Base-by-base conservation (phyloP, 2,113 vertebrate genomes). In the Ailuropoda melanoleuca region DNA sequence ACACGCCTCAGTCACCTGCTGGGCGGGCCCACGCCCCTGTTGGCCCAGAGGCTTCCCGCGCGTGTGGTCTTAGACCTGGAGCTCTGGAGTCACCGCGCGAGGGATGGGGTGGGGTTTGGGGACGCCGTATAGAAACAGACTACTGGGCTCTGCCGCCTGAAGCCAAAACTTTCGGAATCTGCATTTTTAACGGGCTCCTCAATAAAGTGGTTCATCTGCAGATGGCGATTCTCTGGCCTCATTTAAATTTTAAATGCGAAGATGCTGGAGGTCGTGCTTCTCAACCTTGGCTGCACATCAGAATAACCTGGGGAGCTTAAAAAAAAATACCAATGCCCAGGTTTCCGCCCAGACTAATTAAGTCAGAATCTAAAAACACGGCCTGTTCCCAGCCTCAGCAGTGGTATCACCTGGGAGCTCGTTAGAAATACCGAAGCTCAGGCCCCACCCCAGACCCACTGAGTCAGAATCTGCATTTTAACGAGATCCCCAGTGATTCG, bases 161-260 rank as follows among this genome's bases (percentile, higher is more conserved):
- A 62, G 58, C 50, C 93, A 37, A 46, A 77, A 77, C 93, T 86
- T 83, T 53, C 8, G 26, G 70, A 70, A 81, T n/a, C 81, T 37
- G 66, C 39, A 17, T 94, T 86, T 81, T 31, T 55, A 74, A 21
- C 62, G 17, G 12, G 98, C 98, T 95, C 90, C 98, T 98, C 98
- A 99, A 99, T 75, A 97, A 99, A 99, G 99, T 99, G 98, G 56
- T 50, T 78, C 75, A 13, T 68, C 75, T 26, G 89, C 66, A 10
- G 11, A 6, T 43, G 34, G 95, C 46, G 72, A 48, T 37, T 1
- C 66, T 8, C 55, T 15, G 99, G 85, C 98, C 98, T 97, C 80
- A 99, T 99, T 99, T 99, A 99, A 99, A 99, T 99, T 85, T 90
- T 66, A 72, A 39, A 83, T 66, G 62, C 58, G 23, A 31, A n/a